Evolutionary conservation across 1,140 invertebrate species (phyloP), one percentile per base, ranked within the genome.

Genomic region (Rhopalosiphum maidis): DNA sequence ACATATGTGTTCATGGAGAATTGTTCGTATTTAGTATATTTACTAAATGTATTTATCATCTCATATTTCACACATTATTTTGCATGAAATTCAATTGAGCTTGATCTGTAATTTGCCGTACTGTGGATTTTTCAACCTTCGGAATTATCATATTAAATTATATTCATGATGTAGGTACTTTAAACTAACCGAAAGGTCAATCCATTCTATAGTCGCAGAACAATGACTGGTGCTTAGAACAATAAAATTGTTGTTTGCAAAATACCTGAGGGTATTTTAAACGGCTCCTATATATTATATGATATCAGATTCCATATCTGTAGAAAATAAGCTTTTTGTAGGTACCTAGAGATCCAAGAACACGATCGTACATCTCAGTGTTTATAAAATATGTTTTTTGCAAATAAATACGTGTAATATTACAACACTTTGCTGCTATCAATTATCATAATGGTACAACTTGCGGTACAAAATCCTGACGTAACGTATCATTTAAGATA

Each of bases 101-200:
- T 30, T 35, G 48, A 30, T 87, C 30, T 48, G 11, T 87, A 87
- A 87, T 48, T 87, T 48, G 15, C 46, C 7, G n/a, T 87, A 48
- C 30, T 35, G 9, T 55, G 35, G 88, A 37, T 89, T 48, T 51
- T 55, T 37, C 23, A 54, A 89, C 88, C 88, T 89, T 89, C 88
- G 22, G 35, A 89, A 55, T 89, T 89, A 89, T 55, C 48, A 55
- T 89, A 89, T 55, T 41, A 55, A 89, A 89, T 89, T 89, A 23
- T 89, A 89, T 89, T 89, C 88, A 55, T 25, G 30, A 25, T 54
- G 48, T n/a, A n/a, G n/a, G n/a, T 87, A 37, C 88, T 37, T 89
- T 37, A 55, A 89, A 89, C 35, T 22, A 35, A 89, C 37, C 55
- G 48, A 89, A 89, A 89, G 88, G 88, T 89, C 88, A 55, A 89